These are phyloP conservation scores for Drosophila takahashii DNA, from an alignment of 1,140 invertebrate genomes.

Conservation along the genomic window DNA sequence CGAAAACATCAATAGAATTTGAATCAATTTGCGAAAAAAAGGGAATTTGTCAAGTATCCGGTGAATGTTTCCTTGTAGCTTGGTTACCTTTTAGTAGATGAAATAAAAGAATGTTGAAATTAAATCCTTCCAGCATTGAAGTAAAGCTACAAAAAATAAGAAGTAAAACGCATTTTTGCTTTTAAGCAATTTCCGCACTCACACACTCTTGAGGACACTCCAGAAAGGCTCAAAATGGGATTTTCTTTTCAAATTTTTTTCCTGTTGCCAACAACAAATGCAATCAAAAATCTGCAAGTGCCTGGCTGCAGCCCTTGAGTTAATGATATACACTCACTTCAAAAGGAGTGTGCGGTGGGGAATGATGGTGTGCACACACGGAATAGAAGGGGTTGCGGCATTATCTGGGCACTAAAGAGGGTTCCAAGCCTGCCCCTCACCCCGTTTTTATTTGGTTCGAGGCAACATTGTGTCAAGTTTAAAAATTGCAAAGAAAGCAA, in stretches of 20 bases:
- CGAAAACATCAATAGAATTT: constrained; percentile 5
- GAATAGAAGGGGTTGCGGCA: constrained; percentile 32
- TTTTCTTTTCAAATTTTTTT: constrained; percentile 41
- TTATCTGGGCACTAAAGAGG: constrained; percentile 56
- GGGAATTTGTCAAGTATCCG: constrained; percentile 1
- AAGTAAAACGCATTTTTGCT: constrained; percentile 60
- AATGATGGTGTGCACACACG: not conserved
- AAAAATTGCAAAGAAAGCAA: constrained; percentile 62
- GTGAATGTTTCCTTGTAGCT: not conserved
- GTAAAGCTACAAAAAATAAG: constrained; percentile 24
- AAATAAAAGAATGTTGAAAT: constrained; percentile 15
- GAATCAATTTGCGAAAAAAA: not conserved
- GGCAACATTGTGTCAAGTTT: constrained; percentile 80
- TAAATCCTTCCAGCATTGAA: constrained; percentile 18
- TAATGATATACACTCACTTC: constrained; percentile 82
- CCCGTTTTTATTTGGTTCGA: constrained; percentile 34
- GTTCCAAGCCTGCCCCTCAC: constrained; percentile 20
- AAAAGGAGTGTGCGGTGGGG: constrained; percentile 48
- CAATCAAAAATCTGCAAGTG: constrained; percentile 74
- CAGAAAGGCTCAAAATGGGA: constrained; percentile 59
- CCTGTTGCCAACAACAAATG: constrained; percentile 51
- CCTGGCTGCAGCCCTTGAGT: constrained; percentile 68
- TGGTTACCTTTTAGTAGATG: constrained; percentile 5
- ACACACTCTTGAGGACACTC: constrained; percentile 49
- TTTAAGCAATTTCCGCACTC: constrained; percentile 75